Evolutionary conservation across 2,797 vertebrate genomes (phyloP).

Genomic region (Falco cherrug): DNA sequence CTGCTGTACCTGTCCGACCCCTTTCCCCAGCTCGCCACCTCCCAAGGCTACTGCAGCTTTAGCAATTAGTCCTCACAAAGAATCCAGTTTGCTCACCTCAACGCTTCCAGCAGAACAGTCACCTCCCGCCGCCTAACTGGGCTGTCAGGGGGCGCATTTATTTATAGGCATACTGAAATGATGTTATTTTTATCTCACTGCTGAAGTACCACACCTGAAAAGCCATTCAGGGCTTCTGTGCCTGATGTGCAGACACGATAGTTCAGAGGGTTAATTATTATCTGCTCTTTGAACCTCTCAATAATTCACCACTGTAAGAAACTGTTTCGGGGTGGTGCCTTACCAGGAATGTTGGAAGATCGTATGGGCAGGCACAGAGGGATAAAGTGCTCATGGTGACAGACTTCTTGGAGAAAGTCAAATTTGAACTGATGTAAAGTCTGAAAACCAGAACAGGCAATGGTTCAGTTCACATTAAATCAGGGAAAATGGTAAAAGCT

Average conservation of each 20-base stretch:
- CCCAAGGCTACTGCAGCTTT: neutral
- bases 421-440: slow-evolving; percentile 92
- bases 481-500: neutral
- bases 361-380: slow-evolving; percentile 92
- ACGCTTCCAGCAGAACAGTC: neutral
- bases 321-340: neutral
- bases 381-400: slow-evolving; percentile 96
- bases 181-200: neutral
- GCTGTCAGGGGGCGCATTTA: neutral
- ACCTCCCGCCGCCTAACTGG: neutral
- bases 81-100: neutral
- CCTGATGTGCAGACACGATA: accelerated
- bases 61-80: neutral
- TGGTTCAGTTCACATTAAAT: neutral
- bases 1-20: neutral
- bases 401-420: slow-evolving; percentile 96
- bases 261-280: neutral
- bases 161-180: neutral
- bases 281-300: neutral
- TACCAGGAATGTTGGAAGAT: slow-evolving; percentile 92
- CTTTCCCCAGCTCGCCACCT: neutral
- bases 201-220: neutral
- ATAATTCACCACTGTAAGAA: neutral
- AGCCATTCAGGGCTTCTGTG: neutral
- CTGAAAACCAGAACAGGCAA: slow-evolving; percentile 73